These are phyloP conservation scores for Spongia lamella DNA, from an alignment of 37 sponge, comb jelly and placozoan genomes.

Conservation along the genomic window DNA sequence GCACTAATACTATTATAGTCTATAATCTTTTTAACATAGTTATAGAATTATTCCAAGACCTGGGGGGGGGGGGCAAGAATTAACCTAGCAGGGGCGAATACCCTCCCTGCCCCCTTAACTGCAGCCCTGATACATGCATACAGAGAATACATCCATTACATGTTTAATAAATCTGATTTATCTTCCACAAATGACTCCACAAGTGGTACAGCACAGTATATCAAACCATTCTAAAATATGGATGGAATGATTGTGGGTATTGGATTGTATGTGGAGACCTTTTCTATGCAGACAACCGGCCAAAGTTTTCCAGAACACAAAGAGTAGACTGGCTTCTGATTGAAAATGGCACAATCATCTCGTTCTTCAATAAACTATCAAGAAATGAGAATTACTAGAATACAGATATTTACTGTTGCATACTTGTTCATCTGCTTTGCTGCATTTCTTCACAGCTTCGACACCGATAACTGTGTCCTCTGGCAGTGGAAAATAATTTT, in stretches of 20 bases:
- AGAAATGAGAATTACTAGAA: background rate
- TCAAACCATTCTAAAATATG: conserved; percentile 42
- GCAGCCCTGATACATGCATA: too few species aligned
- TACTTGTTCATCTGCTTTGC: conserved; percentile 29
- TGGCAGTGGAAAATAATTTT: conserved; percentile 46
- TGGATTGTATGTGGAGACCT: conserved; percentile 24
- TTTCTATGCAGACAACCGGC: conserved; percentile 76
- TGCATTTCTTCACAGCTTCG: conserved; percentile 40
- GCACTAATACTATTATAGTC: too few species aligned
- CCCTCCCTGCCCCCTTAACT: too few species aligned
- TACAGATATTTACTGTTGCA: background rate
- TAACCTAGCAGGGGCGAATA: too few species aligned
- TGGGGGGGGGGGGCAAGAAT: too few species aligned
- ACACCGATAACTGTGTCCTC: conserved; percentile 43
- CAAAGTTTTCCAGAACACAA: conserved; percentile 78
- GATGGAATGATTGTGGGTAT: too few species aligned
- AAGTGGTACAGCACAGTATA: conserved; percentile 69
- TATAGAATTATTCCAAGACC: too few species aligned
- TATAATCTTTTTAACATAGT: too few species aligned
- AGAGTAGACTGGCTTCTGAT: conserved; percentile 65
- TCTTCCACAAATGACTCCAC: conserved; percentile 37
- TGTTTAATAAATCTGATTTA: conserved; percentile 51
- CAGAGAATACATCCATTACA: conserved; percentile 50
- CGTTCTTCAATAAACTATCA: conserved; percentile 60
- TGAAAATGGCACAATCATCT: conserved; percentile 47